A percentile compares a stretch with the other conserved stretches of the same genome.
Conservation (phyloP, 2,113 vertebrate genomes). For the Phycodurus eques region DNA sequence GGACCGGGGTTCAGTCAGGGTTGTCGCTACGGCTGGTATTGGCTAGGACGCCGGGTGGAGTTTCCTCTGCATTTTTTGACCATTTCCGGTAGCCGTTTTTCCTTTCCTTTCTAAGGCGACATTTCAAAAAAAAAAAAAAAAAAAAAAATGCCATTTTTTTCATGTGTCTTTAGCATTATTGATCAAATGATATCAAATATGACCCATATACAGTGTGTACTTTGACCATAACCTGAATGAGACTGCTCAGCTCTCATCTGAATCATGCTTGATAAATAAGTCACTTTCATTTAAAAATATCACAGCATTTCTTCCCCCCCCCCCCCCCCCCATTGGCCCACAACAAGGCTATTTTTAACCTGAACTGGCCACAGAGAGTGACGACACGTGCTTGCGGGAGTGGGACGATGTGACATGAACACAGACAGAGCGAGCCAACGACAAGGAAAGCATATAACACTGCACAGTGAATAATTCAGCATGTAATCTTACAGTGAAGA, state of each 20-base stretch:
- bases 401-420: conserved; percentile 27
- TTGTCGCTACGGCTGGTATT: too few relatives aligned
- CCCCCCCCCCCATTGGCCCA: conserved; percentile 22
- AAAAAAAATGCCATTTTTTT: too few relatives aligned
- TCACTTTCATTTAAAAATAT: conserved; percentile 1
- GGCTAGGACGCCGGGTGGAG: too few relatives aligned
- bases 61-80: too few relatives aligned
- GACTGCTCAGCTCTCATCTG: background rate
- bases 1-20: too few relatives aligned
- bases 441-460: conserved; percentile 38
- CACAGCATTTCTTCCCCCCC: conserved; percentile 9
- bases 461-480: conserved; percentile 66
- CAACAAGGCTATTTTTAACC: conserved; percentile 54
- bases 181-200: background rate
- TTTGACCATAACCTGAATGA: background rate
- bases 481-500: conserved; percentile 3
- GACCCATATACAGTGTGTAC: too few relatives aligned
- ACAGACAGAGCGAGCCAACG: conserved; percentile 19
- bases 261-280: background rate
- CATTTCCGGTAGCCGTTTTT: too few relatives aligned
- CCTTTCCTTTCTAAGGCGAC: too few relatives aligned
- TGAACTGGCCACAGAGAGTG: conserved; percentile 22
- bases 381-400: conserved; percentile 19
- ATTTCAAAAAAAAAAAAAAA: too few relatives aligned
- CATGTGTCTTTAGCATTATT: too few relatives aligned